Evolutionary conservation across 1,140 invertebrate species (phyloP), one percentile per base, ranked within the genome.

Genomic region (Archegozetes longisetosus): DNA sequence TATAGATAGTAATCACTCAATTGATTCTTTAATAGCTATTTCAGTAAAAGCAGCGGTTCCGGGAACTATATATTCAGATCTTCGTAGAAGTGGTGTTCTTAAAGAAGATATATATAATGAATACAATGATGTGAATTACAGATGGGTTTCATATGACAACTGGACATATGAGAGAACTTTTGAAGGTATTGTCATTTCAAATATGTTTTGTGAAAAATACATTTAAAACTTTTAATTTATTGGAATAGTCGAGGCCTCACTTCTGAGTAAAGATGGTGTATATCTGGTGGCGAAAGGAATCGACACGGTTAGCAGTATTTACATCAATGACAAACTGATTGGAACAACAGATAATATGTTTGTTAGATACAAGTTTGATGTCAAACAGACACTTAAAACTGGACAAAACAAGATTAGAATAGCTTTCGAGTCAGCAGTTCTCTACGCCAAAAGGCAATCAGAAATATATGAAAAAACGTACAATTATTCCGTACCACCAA

Each of bases 331-430:
- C 47, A n/a, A 68, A 20, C 61, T 71, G 0, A 70, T 94, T 25
- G 86, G 84, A 0, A 68, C 69, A 48, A 79, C 83, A 1, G 76
- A 82, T 59, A 95, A 96, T 70, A 94, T 95, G 89, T 96, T 96
- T 72, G 73, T 85, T 2, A 75, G 79, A 69, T 91, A 94, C 68
- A 73, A 73, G 46, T 88, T 83, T 69, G 77, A 88, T 62, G 75
- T 94, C 0, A 86, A 81, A 69, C 52, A 74, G 51, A 66, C 76
- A 60, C 64, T 88, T 2, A 65, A 68, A 22, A 1, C 25, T 14
- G 60, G 22, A 25, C 32, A 73, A 3, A 91, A 91, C 70, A 68
- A 72, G 17, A 69, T 94, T 3, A 74, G 72, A 61, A 74, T 96
- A 0, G 64, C 65, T 14, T 87, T 97, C 67, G 67, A 69, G 48